Percentiles rank a stretch among this genome's conserved stretches.
Evolutionary conservation across 2,888 invertebrate genomes (phyloP).

Genomic region (Tribolium freemani): DNA sequence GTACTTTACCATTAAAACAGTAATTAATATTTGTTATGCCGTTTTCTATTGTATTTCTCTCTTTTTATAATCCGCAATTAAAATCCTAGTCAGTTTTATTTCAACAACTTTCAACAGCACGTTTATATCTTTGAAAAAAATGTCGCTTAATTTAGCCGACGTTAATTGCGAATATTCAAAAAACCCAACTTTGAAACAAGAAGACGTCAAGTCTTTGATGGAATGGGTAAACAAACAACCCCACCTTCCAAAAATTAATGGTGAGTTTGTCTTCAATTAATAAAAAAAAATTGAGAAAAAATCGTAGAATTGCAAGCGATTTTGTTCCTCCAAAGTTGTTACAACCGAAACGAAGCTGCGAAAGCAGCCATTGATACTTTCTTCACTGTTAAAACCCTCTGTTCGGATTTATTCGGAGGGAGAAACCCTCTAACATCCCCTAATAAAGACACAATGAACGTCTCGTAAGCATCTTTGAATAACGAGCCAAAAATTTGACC

Average conservation of each 20-base stretch:
- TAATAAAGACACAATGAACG: slow-evolving; percentile 67
- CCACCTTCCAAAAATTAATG: slow-evolving; percentile 74
- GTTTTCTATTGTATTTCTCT: not conserved
- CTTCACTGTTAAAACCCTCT: slow-evolving; percentile 77
- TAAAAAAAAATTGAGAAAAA: too few relatives aligned
- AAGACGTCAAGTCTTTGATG: slow-evolving; percentile 73
- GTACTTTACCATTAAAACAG: not conserved
- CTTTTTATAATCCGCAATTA: not conserved
- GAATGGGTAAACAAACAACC: slow-evolving; percentile 78
- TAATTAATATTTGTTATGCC: not conserved
- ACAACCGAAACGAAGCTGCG: slow-evolving; percentile 76
- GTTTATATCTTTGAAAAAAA: not conserved
- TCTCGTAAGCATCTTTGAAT: slow-evolving; percentile 69
- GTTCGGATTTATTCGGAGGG: slow-evolving; percentile 76
- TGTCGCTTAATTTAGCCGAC: not conserved
- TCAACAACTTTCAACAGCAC: too few relatives aligned
- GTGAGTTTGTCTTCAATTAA: slow-evolving; percentile 56
- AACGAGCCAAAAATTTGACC: not conserved
- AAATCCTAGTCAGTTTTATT: too few relatives aligned
- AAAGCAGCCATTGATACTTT: slow-evolving; percentile 79
- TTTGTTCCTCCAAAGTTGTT: slow-evolving; percentile 79
- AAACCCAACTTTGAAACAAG: slow-evolving; percentile 73
- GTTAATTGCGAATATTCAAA: slow-evolving; percentile 68
- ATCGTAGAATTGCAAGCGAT: slow-evolving; percentile 67
- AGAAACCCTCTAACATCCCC: slow-evolving; percentile 68